Conservation (phyloP, 2,797 vertebrate genomes). For the Darevskia nairensis region DNA sequence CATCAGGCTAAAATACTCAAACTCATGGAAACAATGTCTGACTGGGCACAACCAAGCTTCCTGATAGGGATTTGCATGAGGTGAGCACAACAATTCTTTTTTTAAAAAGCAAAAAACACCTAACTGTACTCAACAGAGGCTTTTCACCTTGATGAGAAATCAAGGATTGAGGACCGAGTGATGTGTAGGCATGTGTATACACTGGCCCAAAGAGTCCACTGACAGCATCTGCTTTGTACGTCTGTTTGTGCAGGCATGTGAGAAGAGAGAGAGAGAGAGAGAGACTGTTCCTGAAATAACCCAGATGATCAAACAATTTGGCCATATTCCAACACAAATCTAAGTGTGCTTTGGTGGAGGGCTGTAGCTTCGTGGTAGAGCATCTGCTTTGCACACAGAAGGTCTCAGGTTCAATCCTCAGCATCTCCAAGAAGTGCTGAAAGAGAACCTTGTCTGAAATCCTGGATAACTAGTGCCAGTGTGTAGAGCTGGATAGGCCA, state of each 20-base stretch:
- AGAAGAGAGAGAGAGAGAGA: not conserved
- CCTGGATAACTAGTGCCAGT: no score
- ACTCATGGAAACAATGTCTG: not conserved
- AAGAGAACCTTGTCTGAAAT: no score
- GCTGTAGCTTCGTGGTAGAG: no score
- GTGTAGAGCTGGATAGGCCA: no score
- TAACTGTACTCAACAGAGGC: not conserved
- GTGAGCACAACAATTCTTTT: not conserved
- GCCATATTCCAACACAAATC: not conserved
- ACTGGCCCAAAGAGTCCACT: not conserved
- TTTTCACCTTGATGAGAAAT: not conserved
- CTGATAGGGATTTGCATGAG: not conserved
- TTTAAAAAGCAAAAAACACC: not conserved
- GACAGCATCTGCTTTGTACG: no score
- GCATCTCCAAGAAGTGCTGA: no score
- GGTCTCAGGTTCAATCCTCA: no score
- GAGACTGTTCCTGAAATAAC: not conserved
- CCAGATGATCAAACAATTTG: not conserved
- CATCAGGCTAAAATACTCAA: not conserved
- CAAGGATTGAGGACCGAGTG: not conserved
- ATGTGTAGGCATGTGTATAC: not conserved
- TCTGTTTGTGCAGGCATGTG: no score
- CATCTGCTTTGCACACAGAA: no score
- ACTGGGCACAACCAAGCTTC: not conserved
- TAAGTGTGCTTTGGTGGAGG: not conserved